Evolutionary conservation across 2,888 invertebrate genomes (phyloP), one percentile per base, ranked within the genome.

Genomic region (Onchidella celtica): DNA sequence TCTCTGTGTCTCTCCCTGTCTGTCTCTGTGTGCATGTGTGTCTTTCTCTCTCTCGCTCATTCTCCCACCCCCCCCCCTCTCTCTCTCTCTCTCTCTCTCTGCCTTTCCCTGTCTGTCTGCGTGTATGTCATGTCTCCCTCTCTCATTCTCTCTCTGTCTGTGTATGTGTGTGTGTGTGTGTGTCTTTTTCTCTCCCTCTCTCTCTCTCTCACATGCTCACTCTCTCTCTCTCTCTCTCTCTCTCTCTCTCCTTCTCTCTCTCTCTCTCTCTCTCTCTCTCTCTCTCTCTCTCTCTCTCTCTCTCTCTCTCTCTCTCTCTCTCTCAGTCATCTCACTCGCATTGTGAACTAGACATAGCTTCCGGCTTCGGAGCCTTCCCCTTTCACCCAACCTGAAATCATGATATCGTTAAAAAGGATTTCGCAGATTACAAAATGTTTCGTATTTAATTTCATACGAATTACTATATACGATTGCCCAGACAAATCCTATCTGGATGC

Each of bases 71-170:
- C 6, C 6, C 21, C 14, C 36, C 29, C 32, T 6, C 32, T 61
- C 14, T 76, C 40, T 59, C 4, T 59, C 32, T 34, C 32, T 32
- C 59, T 74, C 59, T 74, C 74, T 74, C 74, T 74, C 59, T 29
- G 32, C 17, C 59, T 59, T 34, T 74, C 59, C 59, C 61, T 74
- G 29, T 59, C 32, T 59, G 2, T 59, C 74, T 74, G 59, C 59
- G 11, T 4, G 3, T 59, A 57, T 59, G 29, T 74, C 59, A 59
- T 29, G 2, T 29, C 29, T 3, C 29, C 11, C 29, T 29, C 29
- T 11, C 29, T 32, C 29, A 3, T 27, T 3, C 11, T 29, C 65
- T 65, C 29, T 65, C 65, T 65, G 3, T 65, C 32, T 65, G 3
- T 29, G 27, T 65, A 2, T 65, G 27, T 29, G 3, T 65, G 27